Base-by-base conservation (phyloP, 2,113 vertebrate genomes). In the Rynchops niger region DNA sequence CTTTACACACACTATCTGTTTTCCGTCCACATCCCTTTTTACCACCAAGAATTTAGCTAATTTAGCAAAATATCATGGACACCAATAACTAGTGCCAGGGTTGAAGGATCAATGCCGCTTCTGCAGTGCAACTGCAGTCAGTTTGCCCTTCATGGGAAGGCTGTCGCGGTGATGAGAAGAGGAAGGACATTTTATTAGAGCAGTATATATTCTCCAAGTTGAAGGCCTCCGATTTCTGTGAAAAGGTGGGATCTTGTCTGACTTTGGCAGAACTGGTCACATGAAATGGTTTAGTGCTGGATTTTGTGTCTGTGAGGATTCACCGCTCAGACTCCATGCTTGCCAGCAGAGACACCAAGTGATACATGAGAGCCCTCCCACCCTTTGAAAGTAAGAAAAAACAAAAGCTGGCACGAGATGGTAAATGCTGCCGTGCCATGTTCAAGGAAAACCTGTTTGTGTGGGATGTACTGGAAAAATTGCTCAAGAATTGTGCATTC, bases 401-500 rank as follows among this genome's bases (percentile, higher is more conserved):
- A 74, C n/a, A 91, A 62, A 40, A 88, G 27, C 78, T 94, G 92
- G 77, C 87, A 77, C 9, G 81, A 93, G 82, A 52, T 47, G 69
- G 79, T 77, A 71, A 87, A 53, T 76, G 76, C 40, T 94, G 70
- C 78, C 7, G 0, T 89, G 86, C 2, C 0, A 23, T 47, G 77
- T 66, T 94, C 88, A 86, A 90, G 78, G 85, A 83, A 91, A 95
- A 93, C 55, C 34, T 86, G 80, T 91, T 85, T 97, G 90, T 2
- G 49, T 95, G 84, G 89, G 90, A 53, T 67, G 73, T 85, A 29
- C 59, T 96, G 95, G 88, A 92, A 92, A 95, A 97, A 95, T 94
- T 97, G 91, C 95, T 95, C 89, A 96, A 91, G 93, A 94, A 93
- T 1, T n/a, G 94, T 72, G 66, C 70, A 85, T 95, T 94, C 81